Percentiles rank a stretch among this genome's conserved stretches.
Evolutionary conservation across 2,113 vertebrate genomes (phyloP).

Genomic region (Podiceps cristatus): DNA sequence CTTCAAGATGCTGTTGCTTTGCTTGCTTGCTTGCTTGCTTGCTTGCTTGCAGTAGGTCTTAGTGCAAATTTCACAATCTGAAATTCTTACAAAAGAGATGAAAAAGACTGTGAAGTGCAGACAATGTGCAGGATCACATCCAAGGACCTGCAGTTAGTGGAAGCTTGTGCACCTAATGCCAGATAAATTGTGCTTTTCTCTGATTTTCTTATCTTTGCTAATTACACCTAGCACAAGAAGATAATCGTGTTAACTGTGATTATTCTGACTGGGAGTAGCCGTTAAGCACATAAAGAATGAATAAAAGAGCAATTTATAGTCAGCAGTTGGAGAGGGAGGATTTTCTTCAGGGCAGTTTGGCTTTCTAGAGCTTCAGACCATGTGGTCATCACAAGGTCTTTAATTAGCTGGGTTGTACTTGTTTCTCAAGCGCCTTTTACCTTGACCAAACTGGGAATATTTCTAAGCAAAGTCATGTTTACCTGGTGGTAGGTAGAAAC

Average conservation of each 20-base stretch:
- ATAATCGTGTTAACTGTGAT: neutral
- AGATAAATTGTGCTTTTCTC: neutral
- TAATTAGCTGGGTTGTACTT: neutral
- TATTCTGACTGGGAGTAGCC: neutral
- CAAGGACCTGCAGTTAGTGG: neutral
- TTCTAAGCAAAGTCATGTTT: neutral
- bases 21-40: neutral
- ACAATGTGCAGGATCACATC: neutral
- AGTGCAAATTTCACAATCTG: neutral
- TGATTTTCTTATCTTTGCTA: neutral
- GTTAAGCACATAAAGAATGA: neutral
- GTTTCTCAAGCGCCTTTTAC: neutral
- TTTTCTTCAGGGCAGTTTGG: neutral
- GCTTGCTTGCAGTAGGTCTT: neutral
- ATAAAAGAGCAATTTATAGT: neutral
- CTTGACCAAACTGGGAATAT: neutral
- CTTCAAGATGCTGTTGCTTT: neutral
- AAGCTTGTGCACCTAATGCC: neutral
- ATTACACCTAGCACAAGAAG: neutral
- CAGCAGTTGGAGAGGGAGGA: neutral
- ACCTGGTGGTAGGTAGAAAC: neutral
- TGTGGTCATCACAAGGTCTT: neutral
- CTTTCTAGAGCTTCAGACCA: neutral
- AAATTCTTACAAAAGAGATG: neutral
- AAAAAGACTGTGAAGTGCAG: accelerated